Percentiles rank a stretch among this genome's conserved stretches.
Evolutionary conservation across 2,113 vertebrate species (phyloP).

Genomic region (Pampusana beccarii): DNA sequence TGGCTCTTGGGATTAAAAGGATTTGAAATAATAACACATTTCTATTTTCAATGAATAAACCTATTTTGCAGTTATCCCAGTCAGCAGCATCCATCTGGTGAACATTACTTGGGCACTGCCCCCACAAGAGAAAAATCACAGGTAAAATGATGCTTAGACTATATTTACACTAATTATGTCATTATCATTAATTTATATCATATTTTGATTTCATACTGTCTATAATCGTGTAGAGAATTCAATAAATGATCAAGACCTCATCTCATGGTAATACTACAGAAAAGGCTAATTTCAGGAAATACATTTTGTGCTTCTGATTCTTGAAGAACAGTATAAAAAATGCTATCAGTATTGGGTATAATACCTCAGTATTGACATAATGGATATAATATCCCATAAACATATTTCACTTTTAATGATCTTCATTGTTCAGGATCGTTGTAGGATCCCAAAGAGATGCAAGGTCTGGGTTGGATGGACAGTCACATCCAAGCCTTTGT

Average conservation of each 20-base stretch:
- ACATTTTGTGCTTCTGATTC: not conserved
- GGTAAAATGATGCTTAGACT: constrained; percentile 72
- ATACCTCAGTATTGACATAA: not conserved
- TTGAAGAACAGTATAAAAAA: not conserved
- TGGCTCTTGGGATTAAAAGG: constrained; percentile 21
- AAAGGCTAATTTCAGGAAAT: not conserved
- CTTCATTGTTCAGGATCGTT: not conserved
- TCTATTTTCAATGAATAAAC: not conserved
- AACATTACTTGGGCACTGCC: constrained; percentile 86
- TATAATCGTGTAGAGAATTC: not conserved
- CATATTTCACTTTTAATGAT: not conserved
- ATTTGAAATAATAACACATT: not conserved
- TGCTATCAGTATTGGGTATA: not conserved
- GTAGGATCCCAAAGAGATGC: not conserved
- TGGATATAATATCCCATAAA: not conserved
- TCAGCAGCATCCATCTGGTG: constrained; percentile 86
- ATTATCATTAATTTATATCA: not conserved
- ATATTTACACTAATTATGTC: not conserved
- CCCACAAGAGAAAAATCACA: constrained; percentile 84
- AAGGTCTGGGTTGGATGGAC: not conserved
- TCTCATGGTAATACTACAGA: not conserved
- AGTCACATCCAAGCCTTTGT: not conserved
- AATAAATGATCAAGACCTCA: not conserved
- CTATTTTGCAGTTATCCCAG: constrained; percentile 83
- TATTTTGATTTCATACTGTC: not conserved